Conservation (phyloP, 1,140 invertebrate genomes). For the Cepaea nemoralis region DNA sequence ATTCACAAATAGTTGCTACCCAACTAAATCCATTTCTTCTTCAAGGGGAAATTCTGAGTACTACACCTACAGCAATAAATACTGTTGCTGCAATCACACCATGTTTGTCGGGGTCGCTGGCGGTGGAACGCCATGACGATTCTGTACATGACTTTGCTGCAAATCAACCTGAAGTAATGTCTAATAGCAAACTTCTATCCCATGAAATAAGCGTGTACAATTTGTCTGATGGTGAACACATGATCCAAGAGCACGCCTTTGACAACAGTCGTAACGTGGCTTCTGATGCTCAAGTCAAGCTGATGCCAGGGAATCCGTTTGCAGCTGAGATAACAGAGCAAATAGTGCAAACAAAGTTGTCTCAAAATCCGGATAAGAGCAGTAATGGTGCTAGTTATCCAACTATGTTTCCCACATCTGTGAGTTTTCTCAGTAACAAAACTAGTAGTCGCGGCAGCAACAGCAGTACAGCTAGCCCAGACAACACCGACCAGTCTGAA, state of each 20-base stretch:
- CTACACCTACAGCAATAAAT: slow-evolving; percentile 48
- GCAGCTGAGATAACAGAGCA: slow-evolving; percentile 36
- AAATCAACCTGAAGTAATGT: slow-evolving; percentile 3
- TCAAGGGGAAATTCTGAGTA: slow-evolving; percentile 41
- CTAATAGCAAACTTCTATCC: not conserved
- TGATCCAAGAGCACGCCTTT: too few relatives aligned
- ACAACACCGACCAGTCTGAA: not conserved
- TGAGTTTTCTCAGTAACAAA: not conserved
- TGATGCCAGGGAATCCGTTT: slow-evolving; percentile 48
- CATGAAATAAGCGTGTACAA: not conserved
- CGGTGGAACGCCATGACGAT: slow-evolving; percentile 25
- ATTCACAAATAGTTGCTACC: not conserved
- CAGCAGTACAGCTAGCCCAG: not conserved
- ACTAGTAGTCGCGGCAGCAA: not conserved
- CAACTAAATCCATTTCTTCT: not conserved
- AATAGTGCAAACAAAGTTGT: not conserved
- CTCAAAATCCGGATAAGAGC: not conserved
- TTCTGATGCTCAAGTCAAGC: slow-evolving; percentile 62
- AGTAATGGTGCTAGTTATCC: not conserved
- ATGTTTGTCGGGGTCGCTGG: slow-evolving; percentile 33
- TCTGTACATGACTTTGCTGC: slow-evolving; percentile 42
- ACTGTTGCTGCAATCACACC: slow-evolving; percentile 40
- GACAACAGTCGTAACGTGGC: slow-evolving; percentile 49
- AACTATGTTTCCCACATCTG: not conserved
- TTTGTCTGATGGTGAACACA: not conserved